Conservation (phyloP, 1,140 invertebrate species). For the Aphaenogaster rudis region DNA sequence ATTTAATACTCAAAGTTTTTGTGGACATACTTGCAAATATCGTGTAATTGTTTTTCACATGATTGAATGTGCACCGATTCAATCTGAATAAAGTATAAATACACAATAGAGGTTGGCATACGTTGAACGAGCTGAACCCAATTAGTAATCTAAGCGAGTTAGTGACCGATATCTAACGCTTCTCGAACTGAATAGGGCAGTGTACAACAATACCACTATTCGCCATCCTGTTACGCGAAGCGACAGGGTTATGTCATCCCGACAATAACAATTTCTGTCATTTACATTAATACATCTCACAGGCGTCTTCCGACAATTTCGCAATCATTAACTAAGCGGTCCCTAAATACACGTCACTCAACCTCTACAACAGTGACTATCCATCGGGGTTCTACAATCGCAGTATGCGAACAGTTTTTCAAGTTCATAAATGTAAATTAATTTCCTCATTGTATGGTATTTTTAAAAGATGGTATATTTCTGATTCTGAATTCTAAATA, state of each 20-base stretch:
- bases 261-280: constrained; percentile 58
- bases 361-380: constrained; percentile 4
- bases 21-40: neutral
- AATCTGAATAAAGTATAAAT: constrained; percentile 11
- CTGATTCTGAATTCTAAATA: neutral
- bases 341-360: constrained; percentile 33
- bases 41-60: neutral
- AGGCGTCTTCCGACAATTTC: constrained; percentile 55
- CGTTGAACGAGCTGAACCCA: neutral
- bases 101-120: neutral
- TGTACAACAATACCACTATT: constrained; percentile 30
- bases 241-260: constrained; percentile 28
- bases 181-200: constrained; percentile 46
- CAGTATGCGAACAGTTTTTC: neutral
- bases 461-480: neutral
- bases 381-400: neutral
- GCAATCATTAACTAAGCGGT: constrained; percentile 37
- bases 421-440: neutral
- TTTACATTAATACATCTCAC: constrained; percentile 49
- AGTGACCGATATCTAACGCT: constrained; percentile 45
- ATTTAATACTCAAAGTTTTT: neutral
- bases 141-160: constrained; percentile 34
- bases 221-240: constrained; percentile 33
- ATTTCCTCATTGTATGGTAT: neutral
- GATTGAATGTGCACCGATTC: neutral